Base-by-base conservation (phyloP, 92 coral and sea anemone genomes). In the Nematostella vectensis region DNA sequence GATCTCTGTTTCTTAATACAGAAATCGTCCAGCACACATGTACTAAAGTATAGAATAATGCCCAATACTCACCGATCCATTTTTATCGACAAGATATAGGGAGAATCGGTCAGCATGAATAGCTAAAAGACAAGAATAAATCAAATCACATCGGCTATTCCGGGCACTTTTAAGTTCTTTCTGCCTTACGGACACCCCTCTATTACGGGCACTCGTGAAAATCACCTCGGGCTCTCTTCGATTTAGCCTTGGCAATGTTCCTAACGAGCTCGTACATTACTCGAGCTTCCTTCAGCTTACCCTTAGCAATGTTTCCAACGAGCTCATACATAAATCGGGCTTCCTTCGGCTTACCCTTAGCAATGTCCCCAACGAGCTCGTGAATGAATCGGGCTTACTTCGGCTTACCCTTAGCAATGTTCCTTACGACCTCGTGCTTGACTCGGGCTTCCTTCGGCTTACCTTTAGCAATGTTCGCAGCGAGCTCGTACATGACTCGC, bases 281-380 rank as follows among this genome's bases (percentile, higher is more conserved):
- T 52, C 84, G 79, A 10, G 85, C 98, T 54, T 87, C 86, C 69
- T 91, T 79, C 0, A 96, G 98, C 71, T 50, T 36, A 89, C 97
- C 97, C 38, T 80, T 76, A 8, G 98, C 88, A 18, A 87, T 83
- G 65, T 77, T 81, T 31, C 73, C 78, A 20, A 82, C 85, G 15
- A 91, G 96, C 55, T 91, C 96, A 25, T 76, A 71, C 98, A 91
- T 91, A 48, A 91, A 85, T 52, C 84, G 79, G 11, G 85, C 98
- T 54, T 87, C 86, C 69, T 91, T 79, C 0, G 98, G 98, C 23
- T 81, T 31, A 89, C 96, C 96, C 37, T 81, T 77, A 6, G 96
- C 87, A 13, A 85, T 83, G 62, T 76, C 76, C 36, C 71, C 77
- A 20, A 89, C 89, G 18, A 89, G 94, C 55, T 89, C 94, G 24